Conservation (phyloP, 1,140 invertebrate species). For the Dinoponera quadriceps region DNA sequence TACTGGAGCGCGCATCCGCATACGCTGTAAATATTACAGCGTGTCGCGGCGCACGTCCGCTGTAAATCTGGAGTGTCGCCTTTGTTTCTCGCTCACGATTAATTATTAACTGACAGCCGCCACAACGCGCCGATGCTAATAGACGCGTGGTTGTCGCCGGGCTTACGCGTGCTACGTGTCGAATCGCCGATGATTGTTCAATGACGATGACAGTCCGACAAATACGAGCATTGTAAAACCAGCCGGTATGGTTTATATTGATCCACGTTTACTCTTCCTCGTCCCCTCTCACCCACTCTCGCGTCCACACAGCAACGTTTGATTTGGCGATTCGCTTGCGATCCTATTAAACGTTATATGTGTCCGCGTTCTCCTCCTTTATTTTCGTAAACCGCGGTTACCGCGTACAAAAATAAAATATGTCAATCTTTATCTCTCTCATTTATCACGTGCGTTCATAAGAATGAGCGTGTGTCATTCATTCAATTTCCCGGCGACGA, state of each 20-base stretch:
- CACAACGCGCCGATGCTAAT: conserved; percentile 43
- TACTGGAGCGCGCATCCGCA: neutral
- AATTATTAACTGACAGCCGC: conserved; percentile 51
- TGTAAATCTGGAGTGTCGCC: conserved; percentile 46
- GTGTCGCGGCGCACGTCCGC: conserved; percentile 20
- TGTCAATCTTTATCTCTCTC: too few species aligned
- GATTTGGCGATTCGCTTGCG: neutral
- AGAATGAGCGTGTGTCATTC: too few species aligned
- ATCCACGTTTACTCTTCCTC: neutral
- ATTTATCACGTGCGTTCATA: too few species aligned
- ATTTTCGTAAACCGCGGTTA: too few species aligned
- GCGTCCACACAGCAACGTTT: too few species aligned
- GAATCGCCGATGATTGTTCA: conserved; percentile 38
- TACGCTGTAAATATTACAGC: conserved; percentile 50
- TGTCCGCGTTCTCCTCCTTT: too few species aligned
- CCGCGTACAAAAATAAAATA: too few species aligned
- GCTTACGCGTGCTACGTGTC: conserved; percentile 21
- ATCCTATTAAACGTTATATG: too few species aligned
- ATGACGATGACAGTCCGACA: conserved; percentile 1
- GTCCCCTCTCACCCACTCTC: too few species aligned
- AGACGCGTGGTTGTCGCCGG: neutral
- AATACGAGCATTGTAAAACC: conserved; percentile 41
- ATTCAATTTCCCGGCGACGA: too few species aligned
- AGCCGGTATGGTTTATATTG: conserved; percentile 9
- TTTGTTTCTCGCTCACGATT: conserved; percentile 44